A percentile compares a stretch with the other conserved stretches of the same genome.
phyloP scores from a whole-genome alignment of 2,888 invertebrate genomes.

The Onthophagus sagittarius region DNA sequence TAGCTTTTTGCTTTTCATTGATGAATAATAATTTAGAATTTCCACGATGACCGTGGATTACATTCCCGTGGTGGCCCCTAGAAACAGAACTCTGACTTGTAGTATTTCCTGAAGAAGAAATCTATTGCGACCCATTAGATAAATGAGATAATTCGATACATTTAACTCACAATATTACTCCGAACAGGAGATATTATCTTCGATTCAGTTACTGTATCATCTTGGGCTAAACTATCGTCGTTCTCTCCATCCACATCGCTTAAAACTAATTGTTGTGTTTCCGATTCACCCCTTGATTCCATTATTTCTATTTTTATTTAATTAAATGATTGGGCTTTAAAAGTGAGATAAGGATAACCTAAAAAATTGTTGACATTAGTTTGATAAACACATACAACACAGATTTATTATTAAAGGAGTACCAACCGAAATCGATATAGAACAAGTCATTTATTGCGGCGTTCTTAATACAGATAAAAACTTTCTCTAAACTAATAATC shows the following conservation, averaged over 20 bases:
- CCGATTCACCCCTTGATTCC: conserved; percentile 48
- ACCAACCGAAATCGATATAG: not conserved
- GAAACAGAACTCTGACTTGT: conserved; percentile 45
- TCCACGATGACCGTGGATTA: conserved; percentile 33
- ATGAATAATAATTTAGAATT: conserved; percentile 45
- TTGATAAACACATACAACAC: not conserved
- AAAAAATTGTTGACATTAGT: not conserved
- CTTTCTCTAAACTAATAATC: no score
- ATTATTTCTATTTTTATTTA: conserved; percentile 29
- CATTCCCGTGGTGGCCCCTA: conserved; percentile 33
- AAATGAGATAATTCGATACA: not conserved
- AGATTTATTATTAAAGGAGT: not conserved
- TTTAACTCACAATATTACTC: conserved; percentile 43
- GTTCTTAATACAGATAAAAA: no score
- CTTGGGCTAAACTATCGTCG: conserved; percentile 47
- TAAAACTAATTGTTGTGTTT: conserved; percentile 48
- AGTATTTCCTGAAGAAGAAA: conserved; percentile 48
- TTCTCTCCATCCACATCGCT: conserved; percentile 47
- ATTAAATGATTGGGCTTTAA: not conserved
- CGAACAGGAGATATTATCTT: conserved; percentile 46
- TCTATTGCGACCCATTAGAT: conserved; percentile 30
- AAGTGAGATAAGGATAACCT: not conserved
- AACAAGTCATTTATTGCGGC: no score
- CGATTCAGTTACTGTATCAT: conserved; percentile 42
- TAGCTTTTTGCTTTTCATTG: conserved; percentile 43